These are phyloP conservation scores for Papilio gigon DNA, from an alignment of 2,888 invertebrate genomes.

Conservation along the genomic window DNA sequence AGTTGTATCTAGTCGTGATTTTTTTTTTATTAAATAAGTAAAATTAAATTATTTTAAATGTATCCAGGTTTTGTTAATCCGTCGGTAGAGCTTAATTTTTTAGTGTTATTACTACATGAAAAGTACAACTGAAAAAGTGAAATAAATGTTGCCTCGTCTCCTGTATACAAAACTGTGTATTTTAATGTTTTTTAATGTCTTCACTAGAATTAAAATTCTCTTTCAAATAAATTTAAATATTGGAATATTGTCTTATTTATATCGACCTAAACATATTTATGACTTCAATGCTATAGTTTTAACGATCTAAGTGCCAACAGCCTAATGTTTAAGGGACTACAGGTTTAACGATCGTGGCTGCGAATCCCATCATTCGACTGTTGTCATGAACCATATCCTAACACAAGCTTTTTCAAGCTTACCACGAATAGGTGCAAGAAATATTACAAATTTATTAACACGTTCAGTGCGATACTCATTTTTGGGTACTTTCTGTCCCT, in stretches of 20 bases:
- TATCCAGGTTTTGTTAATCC: constrained; percentile 15
- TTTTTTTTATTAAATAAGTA: constrained; percentile 7
- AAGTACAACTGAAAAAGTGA: not conserved
- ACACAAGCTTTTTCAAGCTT: too few relatives aligned
- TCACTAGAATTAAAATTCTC: constrained; percentile 21
- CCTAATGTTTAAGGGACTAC: too few relatives aligned
- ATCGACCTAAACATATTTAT: not conserved
- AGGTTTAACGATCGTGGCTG: too few relatives aligned
- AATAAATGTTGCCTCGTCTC: not conserved
- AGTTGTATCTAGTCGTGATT: constrained; percentile 34
- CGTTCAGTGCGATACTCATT: too few relatives aligned
- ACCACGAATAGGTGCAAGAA: too few relatives aligned
- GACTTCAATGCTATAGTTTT: too few relatives aligned
- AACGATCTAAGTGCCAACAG: too few relatives aligned
- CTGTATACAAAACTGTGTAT: constrained; percentile 5
- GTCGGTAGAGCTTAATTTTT: constrained; percentile 18
- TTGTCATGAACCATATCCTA: too few relatives aligned
- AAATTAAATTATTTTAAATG: constrained; percentile 14
- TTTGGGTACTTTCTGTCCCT: too few relatives aligned
- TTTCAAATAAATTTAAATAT: constrained; percentile 34
- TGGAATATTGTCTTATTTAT: constrained; percentile 9
- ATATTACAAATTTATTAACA: too few relatives aligned
- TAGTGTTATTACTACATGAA: not conserved
- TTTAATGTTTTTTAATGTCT: constrained; percentile 30
- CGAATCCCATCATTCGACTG: too few relatives aligned